Evolutionary conservation across 2,888 invertebrate species (phyloP), one percentile per base, ranked within the genome.

Genomic region (Euproctis similis): DNA sequence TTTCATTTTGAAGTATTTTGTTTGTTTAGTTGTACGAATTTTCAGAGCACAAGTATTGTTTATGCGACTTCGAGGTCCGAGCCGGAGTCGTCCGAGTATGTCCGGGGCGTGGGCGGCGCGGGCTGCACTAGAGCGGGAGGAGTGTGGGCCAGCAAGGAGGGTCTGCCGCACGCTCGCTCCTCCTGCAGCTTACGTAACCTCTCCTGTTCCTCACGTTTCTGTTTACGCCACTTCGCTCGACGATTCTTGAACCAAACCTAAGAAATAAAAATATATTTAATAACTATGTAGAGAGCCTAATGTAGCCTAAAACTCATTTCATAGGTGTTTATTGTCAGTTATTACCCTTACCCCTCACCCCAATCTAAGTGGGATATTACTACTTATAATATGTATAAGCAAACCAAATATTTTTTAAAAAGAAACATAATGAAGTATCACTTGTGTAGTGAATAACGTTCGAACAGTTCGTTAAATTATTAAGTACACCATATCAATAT

Each of bases 181-280:
- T 94, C 91, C 63, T 94, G 94, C 38, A 94, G 70, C 73, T 94
- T 93, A 35, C 94, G 87, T 49, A 94, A 81, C 35, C 94, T 82
- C 73, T 94, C 92, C 73, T 94, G 91, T 68, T 93, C 91, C 67
- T 92, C 97, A 2, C 96, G 89, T 69, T 96, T 96, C 69, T 96
- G 96, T 64, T 97, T 97, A 48, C 97, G 89, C 96, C 96, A 97
- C 85, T 97, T 97, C 49, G 97, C 97, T 19, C 97, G 88, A 10
- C 97, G 89, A 71, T 97, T 97, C 80, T 97, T 97, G 80, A 97
- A 97, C 97, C 97, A 97, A 7, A 97, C 97, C 97, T 97, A 85
- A 6, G 8, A 53, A 66, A 64, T 3, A 34, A 12, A 18, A 14
- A 6, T 11, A 7, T 1, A 21, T 21, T 21, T 16, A 26, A 8